Percentiles rank a stretch among this genome's conserved stretches.
phyloP scores from a whole-genome alignment of 1,140 invertebrate genomes.

The Heliconius eleuchia region DNA sequence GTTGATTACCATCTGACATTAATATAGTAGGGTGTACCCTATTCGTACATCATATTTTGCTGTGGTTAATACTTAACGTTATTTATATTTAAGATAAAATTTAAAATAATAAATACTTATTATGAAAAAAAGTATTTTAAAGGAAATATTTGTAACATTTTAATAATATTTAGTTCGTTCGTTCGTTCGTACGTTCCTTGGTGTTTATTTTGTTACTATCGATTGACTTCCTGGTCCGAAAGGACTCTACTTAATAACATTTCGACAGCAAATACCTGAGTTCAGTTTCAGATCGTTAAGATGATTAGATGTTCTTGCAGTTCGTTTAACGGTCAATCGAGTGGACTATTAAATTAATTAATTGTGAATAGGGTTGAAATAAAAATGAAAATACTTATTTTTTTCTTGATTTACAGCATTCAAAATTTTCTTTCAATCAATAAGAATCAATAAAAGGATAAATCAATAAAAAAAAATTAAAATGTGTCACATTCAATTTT shows the following conservation, averaged over 20 bases:
- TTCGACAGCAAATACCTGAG: slow-evolving; percentile 59
- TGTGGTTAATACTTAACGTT: background rate
- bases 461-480: background rate
- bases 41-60: background rate
- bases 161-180: background rate
- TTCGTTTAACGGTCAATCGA: slow-evolving; percentile 50
- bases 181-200: background rate
- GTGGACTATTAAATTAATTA: slow-evolving; percentile 56
- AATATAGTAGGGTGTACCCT: background rate
- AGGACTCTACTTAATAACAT: slow-evolving; percentile 38
- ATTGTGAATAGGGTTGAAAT: background rate
- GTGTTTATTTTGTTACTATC: too few relatives aligned
- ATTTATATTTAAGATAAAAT: too few relatives aligned
- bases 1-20: slow-evolving; percentile 47
- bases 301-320: slow-evolving; percentile 61
- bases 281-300: slow-evolving; percentile 45
- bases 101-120: too few relatives aligned
- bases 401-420: too few relatives aligned
- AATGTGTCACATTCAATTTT: background rate
- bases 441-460: background rate
- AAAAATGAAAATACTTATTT: background rate
- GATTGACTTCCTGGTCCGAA: background rate
- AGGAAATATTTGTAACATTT: too few relatives aligned
- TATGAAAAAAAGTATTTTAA: too few relatives aligned
- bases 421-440: too few relatives aligned